phyloP scores from a whole-genome alignment of 2,113 vertebrate genomes.

The Podocnemis expansa region DNA sequence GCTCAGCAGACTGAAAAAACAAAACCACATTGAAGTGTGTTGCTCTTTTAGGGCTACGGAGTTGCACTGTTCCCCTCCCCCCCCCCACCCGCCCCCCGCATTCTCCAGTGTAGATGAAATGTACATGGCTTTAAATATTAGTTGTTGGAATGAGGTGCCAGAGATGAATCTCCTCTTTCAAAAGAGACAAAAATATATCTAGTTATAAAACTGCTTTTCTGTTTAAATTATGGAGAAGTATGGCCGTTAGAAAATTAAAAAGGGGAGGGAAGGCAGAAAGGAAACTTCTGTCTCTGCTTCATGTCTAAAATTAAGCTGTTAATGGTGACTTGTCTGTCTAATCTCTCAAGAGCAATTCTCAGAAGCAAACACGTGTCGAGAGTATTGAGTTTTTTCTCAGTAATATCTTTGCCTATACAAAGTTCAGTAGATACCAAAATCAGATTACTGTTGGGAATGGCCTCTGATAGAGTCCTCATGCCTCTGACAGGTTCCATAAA shows the following conservation, averaged over 20 bases:
- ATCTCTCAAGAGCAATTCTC: neutral
- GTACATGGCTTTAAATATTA: neutral
- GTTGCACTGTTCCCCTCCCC: neutral
- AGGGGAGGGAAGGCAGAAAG: neutral
- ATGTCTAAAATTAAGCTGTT: conserved; percentile 19
- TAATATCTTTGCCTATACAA: neutral
- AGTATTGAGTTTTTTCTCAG: neutral
- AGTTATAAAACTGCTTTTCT: neutral
- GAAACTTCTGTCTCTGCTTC: neutral
- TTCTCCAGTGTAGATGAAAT: neutral
- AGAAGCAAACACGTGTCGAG: neutral
- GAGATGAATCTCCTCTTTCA: neutral
- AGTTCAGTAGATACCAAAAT: neutral
- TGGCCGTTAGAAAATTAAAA: neutral
- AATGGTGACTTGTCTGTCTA: neutral
- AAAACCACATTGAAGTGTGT: neutral
- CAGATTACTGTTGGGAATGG: neutral
- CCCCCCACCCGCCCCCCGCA: neutral
- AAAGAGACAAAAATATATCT: neutral
- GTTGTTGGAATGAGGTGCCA: neutral
- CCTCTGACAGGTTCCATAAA: conserved; percentile 1
- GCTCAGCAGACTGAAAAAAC: neutral
- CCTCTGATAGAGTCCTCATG: neutral
- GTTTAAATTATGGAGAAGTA: neutral
- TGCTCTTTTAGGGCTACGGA: neutral